Base-by-base conservation (phyloP, 2,113 vertebrate species). In the Menura novaehollandiae region DNA sequence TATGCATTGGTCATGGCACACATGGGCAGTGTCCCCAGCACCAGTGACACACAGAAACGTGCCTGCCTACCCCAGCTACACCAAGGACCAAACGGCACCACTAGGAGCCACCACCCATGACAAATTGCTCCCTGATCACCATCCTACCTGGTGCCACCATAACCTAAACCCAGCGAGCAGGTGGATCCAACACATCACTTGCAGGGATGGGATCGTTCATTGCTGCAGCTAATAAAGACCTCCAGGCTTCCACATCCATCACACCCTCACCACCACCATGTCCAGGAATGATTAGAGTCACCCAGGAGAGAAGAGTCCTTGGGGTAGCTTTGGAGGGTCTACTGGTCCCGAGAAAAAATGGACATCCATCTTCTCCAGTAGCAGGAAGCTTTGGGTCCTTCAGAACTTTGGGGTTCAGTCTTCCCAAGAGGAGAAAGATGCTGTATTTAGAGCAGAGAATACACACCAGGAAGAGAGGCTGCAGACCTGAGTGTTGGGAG, bases 141-240 rank as follows among this genome's bases (percentile, higher is more conserved):
- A 47, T 35, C 35, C 26, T 43, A 13, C 35, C 35, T 49, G 24
- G 4, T 47, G 46, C 7, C 72, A 68, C 30, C 41, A 11, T 13
- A 69, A 37, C 26, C 22, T 17, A 35, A 46, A 46, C 7, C 28
- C 27, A 32, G 8, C 0, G 2, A 58, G 30, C 33, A 52, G 49
- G 2, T 0, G 0, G 14, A 33, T 14, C 22, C 28, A 58, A 32
- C 2, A 1, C 15, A 30, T 46, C 59, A 15, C n/a, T 15, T 17
- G 22, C 69, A 62, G 68, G 35, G 13, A 37, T 1, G 8, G n/a
- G 44, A 58, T 46, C 12, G 2, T 33, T 73, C 51, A 43, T n/a
- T 39, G 14, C 28, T 72, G 60, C 51, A 68, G 39, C 60, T 58
- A 39, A 33, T 16, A 56, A 64, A 88, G 49, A 68, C 14, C 33